These are phyloP conservation scores for Arvicanthis niloticus DNA, from an alignment of 2,113 vertebrate genomes.

Conservation along the genomic window DNA sequence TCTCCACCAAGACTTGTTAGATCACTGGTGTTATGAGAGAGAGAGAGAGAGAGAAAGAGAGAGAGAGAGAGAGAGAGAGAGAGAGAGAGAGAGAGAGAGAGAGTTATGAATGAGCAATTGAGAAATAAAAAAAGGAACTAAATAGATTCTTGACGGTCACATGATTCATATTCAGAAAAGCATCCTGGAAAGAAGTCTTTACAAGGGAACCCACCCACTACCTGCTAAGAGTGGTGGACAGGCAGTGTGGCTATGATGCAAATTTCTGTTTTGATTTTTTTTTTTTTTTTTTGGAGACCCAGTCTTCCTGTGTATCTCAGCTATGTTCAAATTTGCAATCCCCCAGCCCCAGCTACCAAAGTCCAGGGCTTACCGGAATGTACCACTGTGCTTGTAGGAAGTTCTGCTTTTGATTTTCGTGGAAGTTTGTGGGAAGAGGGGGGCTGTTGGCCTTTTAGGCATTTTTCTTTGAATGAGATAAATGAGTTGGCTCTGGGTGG, in stretches of 20 bases:
- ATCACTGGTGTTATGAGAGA: neutral
- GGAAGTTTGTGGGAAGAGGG: neutral
- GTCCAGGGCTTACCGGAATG: neutral
- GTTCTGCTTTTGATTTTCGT: neutral
- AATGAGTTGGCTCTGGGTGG: neutral
- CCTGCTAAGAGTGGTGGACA: neutral
- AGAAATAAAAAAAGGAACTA: too few species aligned
- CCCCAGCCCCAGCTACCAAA: neutral
- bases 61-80: neutral
- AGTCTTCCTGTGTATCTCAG: neutral
- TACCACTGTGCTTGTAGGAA: neutral
- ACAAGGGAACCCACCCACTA: neutral
- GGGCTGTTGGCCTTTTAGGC: neutral
- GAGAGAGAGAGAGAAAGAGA: neutral
- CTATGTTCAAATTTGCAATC: neutral
- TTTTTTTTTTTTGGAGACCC: neutral
- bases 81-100: neutral
- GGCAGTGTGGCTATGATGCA: neutral
- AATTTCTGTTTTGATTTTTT: too few species aligned
- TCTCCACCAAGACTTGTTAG: neutral
- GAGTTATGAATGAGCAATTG: neutral
- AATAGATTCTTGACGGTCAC: neutral
- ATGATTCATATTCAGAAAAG: neutral
- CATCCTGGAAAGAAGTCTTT: neutral
- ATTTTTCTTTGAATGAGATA: constrained; percentile 31